phyloP scores from a whole-genome alignment of 2,888 invertebrate species.

The Sabellastarte sp. region DNA sequence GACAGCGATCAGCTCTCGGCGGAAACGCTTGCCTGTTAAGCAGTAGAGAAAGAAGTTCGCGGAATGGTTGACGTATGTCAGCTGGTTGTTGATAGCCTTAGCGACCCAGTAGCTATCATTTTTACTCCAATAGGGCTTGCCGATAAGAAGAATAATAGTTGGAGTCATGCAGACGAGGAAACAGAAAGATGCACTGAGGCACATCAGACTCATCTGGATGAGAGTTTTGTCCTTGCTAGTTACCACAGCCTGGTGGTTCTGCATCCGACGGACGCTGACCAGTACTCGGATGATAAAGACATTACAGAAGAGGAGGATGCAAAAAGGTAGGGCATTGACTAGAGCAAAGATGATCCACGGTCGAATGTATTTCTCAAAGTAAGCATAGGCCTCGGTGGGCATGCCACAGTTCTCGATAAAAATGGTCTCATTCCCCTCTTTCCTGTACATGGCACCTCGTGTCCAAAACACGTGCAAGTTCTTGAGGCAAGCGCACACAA shows the following conservation, averaged over 20 bases:
- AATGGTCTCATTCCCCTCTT: not conserved
- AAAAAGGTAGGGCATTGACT: constrained; percentile 27
- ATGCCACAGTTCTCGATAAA: constrained; percentile 22
- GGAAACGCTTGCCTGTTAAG: constrained; percentile 28
- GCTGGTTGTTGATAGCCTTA: constrained; percentile 28
- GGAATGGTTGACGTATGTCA: constrained; percentile 30
- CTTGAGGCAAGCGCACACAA: constrained; percentile 17
- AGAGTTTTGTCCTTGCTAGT: constrained; percentile 13
- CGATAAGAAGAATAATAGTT: constrained; percentile 33
- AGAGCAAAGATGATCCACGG: constrained; percentile 34
- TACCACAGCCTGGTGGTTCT: constrained; percentile 1
- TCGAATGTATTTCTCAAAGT: constrained; percentile 32
- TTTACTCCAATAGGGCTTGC: constrained; percentile 30
- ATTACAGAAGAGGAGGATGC: constrained; percentile 31
- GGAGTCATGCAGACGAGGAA: constrained; percentile 34
- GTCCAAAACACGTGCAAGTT: constrained; percentile 32
- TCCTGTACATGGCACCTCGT: constrained; percentile 22
- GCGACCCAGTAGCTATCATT: constrained; percentile 20
- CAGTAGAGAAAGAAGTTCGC: constrained; percentile 33
- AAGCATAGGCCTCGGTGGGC: constrained; percentile 19
- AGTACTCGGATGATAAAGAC: constrained; percentile 30
- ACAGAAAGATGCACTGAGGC: constrained; percentile 33
- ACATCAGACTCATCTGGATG: constrained; percentile 28
- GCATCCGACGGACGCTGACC: constrained; percentile 8
- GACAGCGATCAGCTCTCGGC: constrained; percentile 13